phyloP scores from a whole-genome alignment of 2,797 vertebrate genomes.

The Chelmon rostratus region DNA sequence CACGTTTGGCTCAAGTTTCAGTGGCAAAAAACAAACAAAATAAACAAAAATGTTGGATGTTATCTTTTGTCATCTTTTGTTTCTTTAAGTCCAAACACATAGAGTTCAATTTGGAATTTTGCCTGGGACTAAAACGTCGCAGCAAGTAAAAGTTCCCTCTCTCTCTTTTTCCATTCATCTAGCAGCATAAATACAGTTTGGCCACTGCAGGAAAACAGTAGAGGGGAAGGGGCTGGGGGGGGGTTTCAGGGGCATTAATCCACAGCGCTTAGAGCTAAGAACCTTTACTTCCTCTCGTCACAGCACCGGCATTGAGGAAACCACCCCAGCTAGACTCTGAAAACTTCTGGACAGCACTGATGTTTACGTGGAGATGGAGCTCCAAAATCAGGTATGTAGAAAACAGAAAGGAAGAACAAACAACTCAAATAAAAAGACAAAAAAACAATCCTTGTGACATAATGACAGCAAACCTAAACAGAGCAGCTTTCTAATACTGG shows the following conservation, averaged over 20 bases:
- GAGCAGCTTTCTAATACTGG: constrained; percentile 98
- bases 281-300: constrained; percentile 75
- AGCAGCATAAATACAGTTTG: constrained; percentile 99
- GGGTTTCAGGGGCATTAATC: constrained; percentile 85
- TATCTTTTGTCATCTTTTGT: constrained; percentile 73
- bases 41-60: constrained; percentile 72
- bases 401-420: constrained; percentile 66
- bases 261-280: constrained; percentile 86
- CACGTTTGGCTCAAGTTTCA: constrained; percentile 99
- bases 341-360: constrained; percentile 90
- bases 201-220: constrained; percentile 97
- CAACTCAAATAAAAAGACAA: constrained; percentile 51
- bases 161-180: constrained; percentile 83
- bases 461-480: constrained; percentile 84
- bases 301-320: constrained; percentile 91
- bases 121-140: constrained; percentile 99
- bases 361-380: constrained; percentile 71
- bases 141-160: constrained; percentile 92
- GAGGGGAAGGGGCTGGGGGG: constrained; percentile 83
- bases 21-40: constrained; percentile 91
- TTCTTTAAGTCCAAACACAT: constrained; percentile 91
- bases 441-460: constrained; percentile 60
- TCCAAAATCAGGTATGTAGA: constrained; percentile 67
- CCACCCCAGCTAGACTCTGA: constrained; percentile 88
- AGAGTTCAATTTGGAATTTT: constrained; percentile 99